Conservation (phyloP, 2,797 vertebrate species). For the Notolepis coatsorum region DNA sequence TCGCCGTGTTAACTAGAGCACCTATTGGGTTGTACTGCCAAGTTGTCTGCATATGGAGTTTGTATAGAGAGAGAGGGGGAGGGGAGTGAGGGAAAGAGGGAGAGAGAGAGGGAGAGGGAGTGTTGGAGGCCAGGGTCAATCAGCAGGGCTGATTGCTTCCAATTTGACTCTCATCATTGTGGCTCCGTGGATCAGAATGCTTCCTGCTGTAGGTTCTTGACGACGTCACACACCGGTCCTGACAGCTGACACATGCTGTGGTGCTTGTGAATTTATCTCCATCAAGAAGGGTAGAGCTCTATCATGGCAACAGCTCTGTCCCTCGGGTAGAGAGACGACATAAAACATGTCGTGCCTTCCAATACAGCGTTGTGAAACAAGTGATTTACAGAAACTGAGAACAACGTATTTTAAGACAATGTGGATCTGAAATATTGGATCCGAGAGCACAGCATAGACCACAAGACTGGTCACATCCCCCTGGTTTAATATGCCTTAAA, state of each 20-base stretch:
- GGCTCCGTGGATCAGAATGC: slow-evolving; percentile 30
- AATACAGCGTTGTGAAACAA: not conserved
- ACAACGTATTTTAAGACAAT: too few species aligned
- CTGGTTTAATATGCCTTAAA: too few species aligned
- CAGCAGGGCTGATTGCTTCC: slow-evolving; percentile 45
- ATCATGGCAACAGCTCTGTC: slow-evolving; percentile 7
- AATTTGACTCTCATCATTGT: slow-evolving; percentile 47
- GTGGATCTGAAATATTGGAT: too few species aligned
- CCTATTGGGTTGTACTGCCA: slow-evolving; percentile 1
- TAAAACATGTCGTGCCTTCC: too few species aligned
- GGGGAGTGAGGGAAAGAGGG: too few species aligned
- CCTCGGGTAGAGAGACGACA: not conserved
- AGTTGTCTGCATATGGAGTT: slow-evolving; percentile 27
- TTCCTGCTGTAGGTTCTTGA: slow-evolving; percentile 21
- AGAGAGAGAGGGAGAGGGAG: too few species aligned
- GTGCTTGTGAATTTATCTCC: slow-evolving; percentile 16
- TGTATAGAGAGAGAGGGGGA: slow-evolving; percentile 3
- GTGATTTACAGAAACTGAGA: slow-evolving; percentile 1
- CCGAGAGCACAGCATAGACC: too few species aligned
- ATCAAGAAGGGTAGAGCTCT: too few species aligned
- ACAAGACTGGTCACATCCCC: too few species aligned
- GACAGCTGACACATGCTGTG: slow-evolving; percentile 21
- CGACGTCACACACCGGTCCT: slow-evolving; percentile 37
- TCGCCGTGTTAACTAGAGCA: slow-evolving; percentile 39
- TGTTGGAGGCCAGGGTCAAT: too few species aligned